phyloP scores from a whole-genome alignment of 2,797 vertebrate species.

The Malurus leucopterus region DNA sequence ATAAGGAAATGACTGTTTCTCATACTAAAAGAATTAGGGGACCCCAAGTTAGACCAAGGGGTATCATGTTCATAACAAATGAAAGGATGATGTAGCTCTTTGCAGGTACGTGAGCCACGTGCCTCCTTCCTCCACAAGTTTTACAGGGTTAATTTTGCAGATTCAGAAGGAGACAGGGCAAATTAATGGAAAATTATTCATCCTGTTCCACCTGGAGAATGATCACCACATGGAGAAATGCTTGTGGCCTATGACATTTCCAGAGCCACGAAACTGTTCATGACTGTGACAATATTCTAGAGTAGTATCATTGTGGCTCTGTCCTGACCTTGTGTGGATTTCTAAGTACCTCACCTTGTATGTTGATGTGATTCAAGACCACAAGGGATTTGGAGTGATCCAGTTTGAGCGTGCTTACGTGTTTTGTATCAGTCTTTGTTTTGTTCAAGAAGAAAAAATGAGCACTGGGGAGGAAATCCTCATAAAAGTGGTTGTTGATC shows the following conservation, averaged over 20 bases:
- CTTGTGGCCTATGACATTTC: neutral
- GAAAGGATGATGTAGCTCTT: neutral
- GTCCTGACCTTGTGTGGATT: neutral
- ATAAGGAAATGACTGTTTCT: neutral
- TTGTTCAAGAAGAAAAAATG: neutral
- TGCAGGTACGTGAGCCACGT: fast-evolving
- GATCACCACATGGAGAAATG: neutral
- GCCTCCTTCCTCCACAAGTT: neutral
- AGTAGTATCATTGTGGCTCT: neutral
- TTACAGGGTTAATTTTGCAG: neutral
- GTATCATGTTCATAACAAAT: neutral
- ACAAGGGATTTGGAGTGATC: neutral
- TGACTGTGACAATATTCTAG: neutral
- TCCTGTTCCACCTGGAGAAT: neutral
- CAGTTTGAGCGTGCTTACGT: neutral
- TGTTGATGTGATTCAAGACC: neutral
- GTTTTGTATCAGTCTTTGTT: neutral
- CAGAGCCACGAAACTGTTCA: neutral
- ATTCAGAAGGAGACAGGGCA: neutral
- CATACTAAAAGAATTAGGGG: neutral
- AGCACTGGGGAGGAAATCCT: neutral
- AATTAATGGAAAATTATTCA: neutral
- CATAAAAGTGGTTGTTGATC: neutral
- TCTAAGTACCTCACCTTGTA: neutral
- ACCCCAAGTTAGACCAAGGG: neutral